Base-by-base conservation (phyloP, 2,888 invertebrate species). In the Poecilus cupreus region DNA sequence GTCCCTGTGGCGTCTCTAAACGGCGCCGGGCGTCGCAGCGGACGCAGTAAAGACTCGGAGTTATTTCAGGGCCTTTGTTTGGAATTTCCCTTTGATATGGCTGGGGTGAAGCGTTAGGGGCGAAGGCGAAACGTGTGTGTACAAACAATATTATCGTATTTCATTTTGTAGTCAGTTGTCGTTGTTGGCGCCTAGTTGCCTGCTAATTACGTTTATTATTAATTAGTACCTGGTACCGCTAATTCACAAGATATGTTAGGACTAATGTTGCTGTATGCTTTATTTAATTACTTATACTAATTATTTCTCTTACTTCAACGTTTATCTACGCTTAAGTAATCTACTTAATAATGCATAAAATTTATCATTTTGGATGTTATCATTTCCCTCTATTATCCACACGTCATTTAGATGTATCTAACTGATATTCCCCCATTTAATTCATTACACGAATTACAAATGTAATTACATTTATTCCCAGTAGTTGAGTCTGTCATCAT, bases 101-200 rank as follows among this genome's bases (percentile, higher is more conserved):
- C 22, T 10, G 26, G 6, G 26, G 24, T 5, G 51, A n/a, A n/a
- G 10, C 8, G 16, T 51, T 16, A n/a, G 18, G 60, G 11, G 60
- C 13, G 13, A n/a, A 60, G 24, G n/a, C 60, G 8, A 60, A 60
- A 20, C 26, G 22, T 24, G 13, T 26, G n/a, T 60, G 60, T 26
- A 13, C 60, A 60, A 60, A 60, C 60, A 60, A 60, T 60, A 60
- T 60, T 60, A 60, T 60, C 60, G 24, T 60, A 60, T 60, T 60
- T 60, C 60, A 60, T 60, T 60, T n/a, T 60, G 20, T 54, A 54
- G 20, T 54, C 54, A 54, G 20, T 51, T 18, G 51, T 51, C 51
- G 51, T 8, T 32, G 32, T 32, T 32, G 4, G 6, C 18, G 54
- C 22, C 54, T 54, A 22, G 20, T 22, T 32, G 32, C 32, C 11